Evolutionary conservation across 2,797 vertebrate genomes (phyloP).

Genomic region (Taeniopygia guttata): DNA sequence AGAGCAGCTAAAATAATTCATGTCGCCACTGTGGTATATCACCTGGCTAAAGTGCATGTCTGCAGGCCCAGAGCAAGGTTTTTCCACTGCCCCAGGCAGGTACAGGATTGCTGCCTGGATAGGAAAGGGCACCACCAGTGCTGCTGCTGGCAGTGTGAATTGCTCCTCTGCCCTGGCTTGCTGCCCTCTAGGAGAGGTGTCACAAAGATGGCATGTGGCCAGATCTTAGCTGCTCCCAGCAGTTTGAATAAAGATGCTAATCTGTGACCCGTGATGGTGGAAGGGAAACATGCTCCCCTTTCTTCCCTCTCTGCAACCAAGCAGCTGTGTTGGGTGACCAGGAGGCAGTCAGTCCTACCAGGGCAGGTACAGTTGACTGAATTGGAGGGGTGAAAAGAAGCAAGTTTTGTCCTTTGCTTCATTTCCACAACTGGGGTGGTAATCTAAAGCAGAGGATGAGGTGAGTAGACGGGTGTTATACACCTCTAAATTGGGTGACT

Average conservation of each 20-base stretch:
- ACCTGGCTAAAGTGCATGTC: background rate
- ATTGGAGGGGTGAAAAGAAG: background rate
- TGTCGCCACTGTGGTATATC: background rate
- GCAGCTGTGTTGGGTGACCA: background rate
- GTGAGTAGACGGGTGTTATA: background rate
- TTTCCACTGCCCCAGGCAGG: constrained; percentile 26
- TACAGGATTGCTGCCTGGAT: background rate
- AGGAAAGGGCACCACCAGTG: background rate
- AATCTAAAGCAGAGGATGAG: background rate
- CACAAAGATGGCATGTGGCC: background rate
- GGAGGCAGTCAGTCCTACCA: background rate
- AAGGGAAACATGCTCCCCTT: background rate
- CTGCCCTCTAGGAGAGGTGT: background rate
- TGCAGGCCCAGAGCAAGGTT: background rate
- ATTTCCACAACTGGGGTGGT: background rate
- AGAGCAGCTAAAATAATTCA: background rate
- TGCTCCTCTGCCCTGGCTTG: background rate
- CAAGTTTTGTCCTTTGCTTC: background rate
- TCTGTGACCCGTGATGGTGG: background rate
- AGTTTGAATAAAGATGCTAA: background rate
- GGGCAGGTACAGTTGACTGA: background rate
- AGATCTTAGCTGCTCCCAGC: background rate
- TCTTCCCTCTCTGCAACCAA: background rate
- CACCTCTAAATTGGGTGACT: background rate
- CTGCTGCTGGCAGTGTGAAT: background rate